Base-by-base conservation (phyloP, 2,888 invertebrate genomes). In the Drosophila paranaensis region DNA sequence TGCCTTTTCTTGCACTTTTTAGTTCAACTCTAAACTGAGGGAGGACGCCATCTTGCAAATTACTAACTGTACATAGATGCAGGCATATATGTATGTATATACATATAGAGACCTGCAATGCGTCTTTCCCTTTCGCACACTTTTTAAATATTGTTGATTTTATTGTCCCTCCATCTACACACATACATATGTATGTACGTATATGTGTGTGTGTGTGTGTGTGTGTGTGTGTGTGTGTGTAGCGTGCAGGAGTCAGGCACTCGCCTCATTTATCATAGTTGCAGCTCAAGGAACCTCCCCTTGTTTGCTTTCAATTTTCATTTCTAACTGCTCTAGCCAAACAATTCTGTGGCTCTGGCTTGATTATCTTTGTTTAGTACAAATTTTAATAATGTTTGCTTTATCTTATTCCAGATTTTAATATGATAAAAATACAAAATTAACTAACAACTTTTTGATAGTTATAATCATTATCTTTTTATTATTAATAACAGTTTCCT, bases 41-140 rank as follows among this genome's bases (percentile, higher is more conserved):
- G 39, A 20, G 61, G 76, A 66, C 81, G 81, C 80, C 80, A 80
- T 80, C 79, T 80, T 81, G 81, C 63, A 69, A 72, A 43, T 64
- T 48, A 55, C 77, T 69, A 74, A 69, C 65, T 45, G 67, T 71
- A 70, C 58, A 69, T 69, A 67, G 25, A 14, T 56, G 60, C 9
- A 20, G 30, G 46, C 14, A 8, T 13, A 27, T 30, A 20, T 42
- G n/a, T 13, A 25, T 50, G 54, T 55, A 20, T 40, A 30, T 46
- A 6, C 46, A 39, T 54, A 45, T 37, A 2, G 9, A 50, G 72
- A 60, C 51, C 58, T 77, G 72, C 72, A 76, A 27, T 51, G n/a
- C 42, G 46, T 16, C 33, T 60, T 55, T 51, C 27, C 40, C 53
- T 43, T 5, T 73, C 65, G 54, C 55, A 35, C 63, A 58, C 60